Evolutionary conservation across 2,113 vertebrate genomes (phyloP), one percentile per base, ranked within the genome.

Genomic region (Propithecus coquereli): DNA sequence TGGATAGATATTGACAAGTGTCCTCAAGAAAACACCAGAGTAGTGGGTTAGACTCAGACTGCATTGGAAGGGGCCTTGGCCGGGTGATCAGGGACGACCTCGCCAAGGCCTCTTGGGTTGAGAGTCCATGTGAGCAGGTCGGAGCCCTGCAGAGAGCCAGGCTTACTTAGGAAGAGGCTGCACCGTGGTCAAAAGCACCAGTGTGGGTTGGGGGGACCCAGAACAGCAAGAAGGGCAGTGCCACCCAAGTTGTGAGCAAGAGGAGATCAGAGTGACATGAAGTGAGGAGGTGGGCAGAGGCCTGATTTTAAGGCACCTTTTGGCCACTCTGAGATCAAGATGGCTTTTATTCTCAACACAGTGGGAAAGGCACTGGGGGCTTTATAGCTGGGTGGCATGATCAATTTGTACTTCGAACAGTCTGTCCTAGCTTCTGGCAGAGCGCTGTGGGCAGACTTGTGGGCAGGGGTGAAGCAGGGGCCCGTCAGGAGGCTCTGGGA

Each of bases 101-200:
- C 66, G 71, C 30, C 0, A 1, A n/a, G 84, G 25, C 14, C 23
- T 88, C 71, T 17, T 2, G 3, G 66, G 9, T 9, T n/a, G 68
- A 80, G 47, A 83, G 37, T 43, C 20, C 9, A 43, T 10, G 27
- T 16, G 65, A 66, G 27, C 9, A 18, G 54, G 27, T 45, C 65
- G 57, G 2, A 8, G 32, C 16, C 40, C 11, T 27, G n/a, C 65
- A 37, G 32, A 3, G 20, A 57, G 34, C 11, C 73, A 25, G 32
- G 34, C 1, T 8, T 30, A 5, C 10, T 43, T 6, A 2, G n/a
- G 23, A 2, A 8, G 50, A 76, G 12, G 34, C 25, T 34, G 3
- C 10, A 25, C 5, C 1, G 34, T 0, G 0, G 5, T 13, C 7
- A 8, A 27, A 50, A 1, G 30, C 20, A 11, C 27, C 0, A 0